Evolutionary conservation across 2,797 vertebrate species (phyloP), one percentile per base, ranked within the genome.

Genomic region (Gambusia yucatana): DNA sequence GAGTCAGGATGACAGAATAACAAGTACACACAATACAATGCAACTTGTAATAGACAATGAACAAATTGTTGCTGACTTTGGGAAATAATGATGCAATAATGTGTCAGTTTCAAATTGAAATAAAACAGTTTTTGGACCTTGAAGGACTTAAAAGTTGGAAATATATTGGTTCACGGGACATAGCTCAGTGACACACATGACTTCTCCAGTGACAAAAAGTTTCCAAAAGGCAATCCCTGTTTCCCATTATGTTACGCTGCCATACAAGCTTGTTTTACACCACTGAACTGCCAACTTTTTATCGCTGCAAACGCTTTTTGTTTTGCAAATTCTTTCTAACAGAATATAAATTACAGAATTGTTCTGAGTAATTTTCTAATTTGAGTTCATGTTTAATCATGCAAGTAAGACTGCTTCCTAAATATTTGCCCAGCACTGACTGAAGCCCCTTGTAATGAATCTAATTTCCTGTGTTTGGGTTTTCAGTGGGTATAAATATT

Each of bases 381-480:
- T 50, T n/a, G 41, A 70, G 67, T 44, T 70, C 25, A 70, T 44
- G 39, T 70, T 70, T 44, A 70, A 28, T 44, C 6, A n/a, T 16
- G 25, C 41, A 43, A 70, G 67, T 44, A 43, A 70, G 67, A 44
- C 25, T 44, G 25, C 67, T 70, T 16, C 25, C 11, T 44, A 70
- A 70, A 70, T 44, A 70, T 70, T 70, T 70, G 41, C 67, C 41
- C 67, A n/a, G 67, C 25, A 11, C 41, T 2, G 13, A 44, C 13
- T 16, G 41, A 70, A 70, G 67, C 25, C 41, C 67, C 25, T 3
- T n/a, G 41, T 44, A 70, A 70, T 70, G 41, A 70, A 70, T 70
- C 39, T 28, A 70, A 70, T 70, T 70, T 44, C 41, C 39, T 70
- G 67, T 70, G 67, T 70, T 70, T 70, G 39, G 25, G n/a, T 44